Evolutionary conservation across 2,888 invertebrate species (phyloP).

Genomic region (Sepiola atlantica): DNA sequence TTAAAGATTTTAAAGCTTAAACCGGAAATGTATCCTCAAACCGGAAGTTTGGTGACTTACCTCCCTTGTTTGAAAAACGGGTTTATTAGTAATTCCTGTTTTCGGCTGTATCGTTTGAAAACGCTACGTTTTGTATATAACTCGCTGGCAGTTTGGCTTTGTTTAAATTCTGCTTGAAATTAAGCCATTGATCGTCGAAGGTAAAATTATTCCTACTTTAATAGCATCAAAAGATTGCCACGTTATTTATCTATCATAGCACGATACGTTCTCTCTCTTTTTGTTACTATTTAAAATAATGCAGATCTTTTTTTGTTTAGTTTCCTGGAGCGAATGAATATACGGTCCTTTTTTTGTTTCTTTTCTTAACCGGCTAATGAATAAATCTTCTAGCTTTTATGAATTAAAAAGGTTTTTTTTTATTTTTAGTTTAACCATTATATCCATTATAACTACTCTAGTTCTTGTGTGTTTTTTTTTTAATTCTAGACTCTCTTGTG

Average conservation of each 20-base stretch:
- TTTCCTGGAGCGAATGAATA: neutral
- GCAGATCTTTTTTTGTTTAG: neutral
- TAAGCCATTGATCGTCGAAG: slow-evolving; percentile 32
- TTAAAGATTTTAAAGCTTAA: neutral
- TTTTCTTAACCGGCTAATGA: neutral
- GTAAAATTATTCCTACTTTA: neutral
- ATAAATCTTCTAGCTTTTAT: neutral
- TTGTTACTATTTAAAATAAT: neutral
- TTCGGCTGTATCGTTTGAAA: neutral
- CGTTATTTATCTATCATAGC: neutral
- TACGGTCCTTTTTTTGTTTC: neutral
- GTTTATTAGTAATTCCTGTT: neutral
- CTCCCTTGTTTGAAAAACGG: neutral
- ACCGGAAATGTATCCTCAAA: neutral
- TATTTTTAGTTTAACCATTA: too few species aligned
- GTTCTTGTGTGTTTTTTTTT: too few species aligned
- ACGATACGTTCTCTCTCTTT: neutral
- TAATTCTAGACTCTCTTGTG: neutral
- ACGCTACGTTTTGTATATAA: neutral
- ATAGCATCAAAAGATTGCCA: neutral
- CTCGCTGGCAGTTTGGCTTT: neutral
- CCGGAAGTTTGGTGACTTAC: neutral
- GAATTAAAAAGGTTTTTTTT: neutral
- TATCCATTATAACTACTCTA: too few species aligned
- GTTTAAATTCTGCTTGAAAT: neutral